Evolutionary conservation across 1,140 invertebrate genomes (phyloP).

Genomic region (Drosophila micromelanica): DNA sequence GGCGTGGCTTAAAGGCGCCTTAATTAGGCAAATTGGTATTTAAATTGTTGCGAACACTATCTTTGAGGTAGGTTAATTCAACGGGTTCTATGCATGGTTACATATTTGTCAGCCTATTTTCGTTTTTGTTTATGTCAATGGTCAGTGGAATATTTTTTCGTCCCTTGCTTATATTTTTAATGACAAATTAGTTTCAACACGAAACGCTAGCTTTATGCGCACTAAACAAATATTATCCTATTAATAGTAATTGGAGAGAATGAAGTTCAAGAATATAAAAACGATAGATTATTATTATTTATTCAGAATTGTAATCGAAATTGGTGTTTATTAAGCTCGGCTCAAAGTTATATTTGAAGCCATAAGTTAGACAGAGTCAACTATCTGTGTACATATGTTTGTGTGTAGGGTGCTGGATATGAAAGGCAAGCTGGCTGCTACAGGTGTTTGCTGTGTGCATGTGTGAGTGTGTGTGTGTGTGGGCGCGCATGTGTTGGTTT

Average conservation of each 20-base stretch:
- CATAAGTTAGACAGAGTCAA: constrained; percentile 11
- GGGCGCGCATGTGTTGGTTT: constrained; percentile 2
- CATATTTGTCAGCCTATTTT: constrained; percentile 50
- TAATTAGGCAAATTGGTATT: constrained; percentile 81
- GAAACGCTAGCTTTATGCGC: constrained; percentile 14
- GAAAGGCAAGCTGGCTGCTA: constrained; percentile 5
- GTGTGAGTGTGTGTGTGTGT: background rate
- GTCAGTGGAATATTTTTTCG: constrained; percentile 28
- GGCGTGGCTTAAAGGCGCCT: constrained; percentile 64
- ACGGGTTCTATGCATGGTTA: constrained; percentile 16
- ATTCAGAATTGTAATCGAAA: too few relatives aligned
- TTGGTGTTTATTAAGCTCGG: background rate
- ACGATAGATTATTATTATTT: too few relatives aligned
- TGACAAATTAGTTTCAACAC: constrained; percentile 46
- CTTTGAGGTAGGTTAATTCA: constrained; percentile 58
- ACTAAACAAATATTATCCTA: background rate
- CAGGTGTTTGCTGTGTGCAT: constrained; percentile 11
- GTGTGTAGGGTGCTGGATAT: background rate
- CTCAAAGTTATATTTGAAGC: background rate
- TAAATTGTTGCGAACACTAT: constrained; percentile 63
- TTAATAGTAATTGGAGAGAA: constrained; percentile 10
- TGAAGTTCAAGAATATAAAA: too few relatives aligned
- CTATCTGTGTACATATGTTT: constrained; percentile 9
- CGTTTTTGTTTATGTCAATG: constrained; percentile 43
- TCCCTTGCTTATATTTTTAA: background rate